Evolutionary conservation across 2,888 invertebrate species (phyloP).

Genomic region (Chalcis sispes): DNA sequence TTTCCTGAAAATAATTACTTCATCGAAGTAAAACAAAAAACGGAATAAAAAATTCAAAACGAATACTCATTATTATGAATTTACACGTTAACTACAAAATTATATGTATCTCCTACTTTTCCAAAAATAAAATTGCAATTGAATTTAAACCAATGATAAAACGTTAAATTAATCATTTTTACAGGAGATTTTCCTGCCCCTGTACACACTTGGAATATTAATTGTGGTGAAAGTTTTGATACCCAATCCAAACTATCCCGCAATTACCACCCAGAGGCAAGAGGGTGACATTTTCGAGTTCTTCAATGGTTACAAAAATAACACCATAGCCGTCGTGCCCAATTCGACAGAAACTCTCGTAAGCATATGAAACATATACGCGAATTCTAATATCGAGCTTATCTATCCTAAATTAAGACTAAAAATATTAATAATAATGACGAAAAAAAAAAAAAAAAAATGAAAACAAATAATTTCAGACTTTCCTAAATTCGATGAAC

Average conservation of each 20-base stretch:
- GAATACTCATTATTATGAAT: too few relatives aligned
- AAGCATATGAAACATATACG: slow-evolving; percentile 57
- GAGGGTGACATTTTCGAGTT: slow-evolving; percentile 78
- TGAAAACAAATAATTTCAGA: slow-evolving; percentile 72
- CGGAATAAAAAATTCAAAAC: too few relatives aligned
- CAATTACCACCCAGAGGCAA: slow-evolving; percentile 81
- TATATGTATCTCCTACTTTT: too few relatives aligned
- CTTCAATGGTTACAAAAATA: slow-evolving; percentile 79
- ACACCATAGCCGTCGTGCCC: slow-evolving; percentile 84
- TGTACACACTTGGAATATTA: slow-evolving; percentile 86
- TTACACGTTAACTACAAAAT: too few relatives aligned
- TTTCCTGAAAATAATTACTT: too few relatives aligned
- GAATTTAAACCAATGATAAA: too few relatives aligned
- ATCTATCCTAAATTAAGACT: background rate
- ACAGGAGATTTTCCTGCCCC: slow-evolving; percentile 87
- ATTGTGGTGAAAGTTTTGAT: slow-evolving; percentile 85
- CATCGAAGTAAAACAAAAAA: too few relatives aligned
- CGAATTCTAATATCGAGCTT: background rate
- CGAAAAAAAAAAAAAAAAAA: background rate
- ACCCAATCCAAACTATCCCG: slow-evolving; percentile 87
- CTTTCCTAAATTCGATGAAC: slow-evolving; percentile 82
- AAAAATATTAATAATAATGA: slow-evolving; percentile 1
- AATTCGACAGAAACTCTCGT: slow-evolving; percentile 79
- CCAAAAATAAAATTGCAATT: too few relatives aligned
- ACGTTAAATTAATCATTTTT: slow-evolving; percentile 60